Base-by-base conservation (phyloP, 2,888 invertebrate species). In the Diarsia brunnea region DNA sequence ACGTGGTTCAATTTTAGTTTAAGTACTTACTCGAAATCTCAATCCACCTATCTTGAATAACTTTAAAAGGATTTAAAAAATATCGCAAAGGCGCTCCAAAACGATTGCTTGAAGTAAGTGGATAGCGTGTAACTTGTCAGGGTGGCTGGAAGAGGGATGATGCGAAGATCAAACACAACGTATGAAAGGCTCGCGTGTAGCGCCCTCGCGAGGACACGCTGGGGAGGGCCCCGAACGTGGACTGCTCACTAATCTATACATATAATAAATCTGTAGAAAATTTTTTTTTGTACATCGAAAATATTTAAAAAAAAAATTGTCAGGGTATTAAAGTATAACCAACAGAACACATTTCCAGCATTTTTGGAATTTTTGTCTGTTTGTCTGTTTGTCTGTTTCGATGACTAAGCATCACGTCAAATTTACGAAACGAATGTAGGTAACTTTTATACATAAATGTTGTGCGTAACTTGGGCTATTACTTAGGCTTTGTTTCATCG, bases 141-240 rank as follows among this genome's bases (percentile, higher is more conserved):
- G 67, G 61, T 63, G 53, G 11, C n/a, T 51, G 61, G 53, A 24
- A 38, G 43, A 55, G 67, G 73, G 24, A 38, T 12, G 53, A 19
- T 27, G 38, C 60, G n/a, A 71, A 51, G 38, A 64, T 64, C 27
- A 79, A 58, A 65, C 53, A 45, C n/a, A 5, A 47, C 24, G 45
- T 12, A 10, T 4, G 38, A 21, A 24, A 19, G 10, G 24, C 69
- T n/a, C n/a, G 31, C 43, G 45, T 38, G 60, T 10, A 45, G 38
- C 21, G 69, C 43, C 21, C 27, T 38, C 45, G 12, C 8, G 38
- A 47, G 70, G 19, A 31, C 49, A n/a, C 16, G 53, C 45, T 31
- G 19, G 7, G 21, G 7, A 5, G 4, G n/a, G 5, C 38, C 49
- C 11, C 5, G 11, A 16, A 27, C 58, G 60, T 27, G 49, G n/a